Evolutionary conservation across 2,797 vertebrate genomes (phyloP), one percentile per base, ranked within the genome.

Genomic region (Galagoides demidoff): DNA sequence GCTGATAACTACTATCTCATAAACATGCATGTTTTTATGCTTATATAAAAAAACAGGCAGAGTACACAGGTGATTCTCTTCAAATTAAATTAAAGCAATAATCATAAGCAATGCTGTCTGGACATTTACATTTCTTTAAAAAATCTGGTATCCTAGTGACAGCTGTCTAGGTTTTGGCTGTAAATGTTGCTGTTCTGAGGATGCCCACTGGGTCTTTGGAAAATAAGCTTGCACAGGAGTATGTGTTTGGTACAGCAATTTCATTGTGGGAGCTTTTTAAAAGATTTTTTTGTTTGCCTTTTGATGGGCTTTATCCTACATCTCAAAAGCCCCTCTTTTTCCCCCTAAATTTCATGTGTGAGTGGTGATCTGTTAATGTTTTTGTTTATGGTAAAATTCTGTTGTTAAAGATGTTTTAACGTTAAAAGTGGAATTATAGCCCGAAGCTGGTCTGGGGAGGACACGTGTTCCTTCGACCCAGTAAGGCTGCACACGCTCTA

Each of bases 11-110:
- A 70, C 22, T 84, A n/a, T 78, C 23, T 55, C 93, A 10, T 39
- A 71, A 96, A 83, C 64, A 13, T 43, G 81, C 77, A 81, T 17
- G 14, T 70, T 95, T 95, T 95, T 91, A 5, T 55, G 16, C 39
- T 92, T 85, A 31, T 9, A 43, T 84, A 66, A 83, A 66, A 83
- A 84, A 76, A 16, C 61, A 1, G 17, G 8, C 31, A 7, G 20
- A 86, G 57, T 90, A 94, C 84, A 34, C 34, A 87, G 13, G 63
- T 84, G 29, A 57, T 71, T 88, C 25, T 68, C 31, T 91, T 89
- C 73, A 52, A 90, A 78, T 92, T 68, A 94, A 82, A 73, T 90
- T 43, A 94, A 89, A 93, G 10, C 68, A 83, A n/a, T 59, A 66
- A 20, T 85, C 94, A 70, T 49, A 96, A 86, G 29, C 34, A 70